These are phyloP conservation scores for Neria commutata DNA, from an alignment of 2,888 invertebrate genomes.

Conservation along the genomic window DNA sequence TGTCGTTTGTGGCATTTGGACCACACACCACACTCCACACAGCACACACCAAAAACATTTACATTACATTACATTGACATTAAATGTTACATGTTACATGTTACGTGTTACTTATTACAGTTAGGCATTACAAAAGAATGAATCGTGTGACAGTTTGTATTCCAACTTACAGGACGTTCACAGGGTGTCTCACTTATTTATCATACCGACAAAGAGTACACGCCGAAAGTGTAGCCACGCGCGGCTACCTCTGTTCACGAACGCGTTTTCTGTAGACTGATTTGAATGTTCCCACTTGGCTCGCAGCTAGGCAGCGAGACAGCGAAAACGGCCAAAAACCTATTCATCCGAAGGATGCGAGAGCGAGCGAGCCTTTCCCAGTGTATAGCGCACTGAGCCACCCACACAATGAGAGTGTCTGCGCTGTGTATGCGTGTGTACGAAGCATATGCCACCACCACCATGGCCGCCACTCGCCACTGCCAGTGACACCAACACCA, in stretches of 20 bases:
- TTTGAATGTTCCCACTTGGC: constrained; percentile 51
- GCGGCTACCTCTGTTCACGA: constrained; percentile 63
- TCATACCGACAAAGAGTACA: constrained; percentile 63
- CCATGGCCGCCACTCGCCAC: constrained; percentile 21
- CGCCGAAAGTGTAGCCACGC: constrained; percentile 62
- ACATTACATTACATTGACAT: too few species aligned
- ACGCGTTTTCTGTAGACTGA: constrained; percentile 63
- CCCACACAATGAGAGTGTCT: constrained; percentile 30
- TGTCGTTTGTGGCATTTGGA: background rate
- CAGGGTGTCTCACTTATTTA: constrained; percentile 63
- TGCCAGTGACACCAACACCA: constrained; percentile 21
- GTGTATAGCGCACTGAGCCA: too few species aligned
- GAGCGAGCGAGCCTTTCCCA: constrained; percentile 21
- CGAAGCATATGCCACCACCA: constrained; percentile 26
- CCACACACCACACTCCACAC: too few species aligned
- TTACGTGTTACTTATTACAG: too few species aligned
- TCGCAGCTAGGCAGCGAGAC: constrained; percentile 20
- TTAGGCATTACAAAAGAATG: constrained; percentile 22
- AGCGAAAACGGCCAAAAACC: too few species aligned
- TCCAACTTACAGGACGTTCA: constrained; percentile 63
- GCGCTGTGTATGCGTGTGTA: constrained; percentile 18
- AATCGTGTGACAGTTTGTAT: constrained; percentile 28
- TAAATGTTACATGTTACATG: too few species aligned
- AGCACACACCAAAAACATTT: too few species aligned
- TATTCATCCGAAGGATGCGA: constrained; percentile 43